phyloP scores from a whole-genome alignment of 2,113 vertebrate genomes.

The Rutilus rutilus region DNA sequence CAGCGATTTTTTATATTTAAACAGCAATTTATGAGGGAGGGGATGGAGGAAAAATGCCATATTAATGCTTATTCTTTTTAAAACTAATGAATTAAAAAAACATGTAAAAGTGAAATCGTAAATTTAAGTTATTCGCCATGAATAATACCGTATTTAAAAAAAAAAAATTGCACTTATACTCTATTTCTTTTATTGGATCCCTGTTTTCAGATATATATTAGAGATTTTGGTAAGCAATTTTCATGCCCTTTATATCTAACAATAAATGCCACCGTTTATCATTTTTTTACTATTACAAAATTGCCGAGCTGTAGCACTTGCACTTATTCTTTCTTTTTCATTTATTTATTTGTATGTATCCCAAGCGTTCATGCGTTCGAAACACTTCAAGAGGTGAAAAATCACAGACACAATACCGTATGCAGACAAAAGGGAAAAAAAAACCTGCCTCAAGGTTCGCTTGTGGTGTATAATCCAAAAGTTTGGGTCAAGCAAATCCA shows the following conservation, averaged over 20 bases:
- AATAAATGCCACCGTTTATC: neutral
- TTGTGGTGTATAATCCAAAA: neutral
- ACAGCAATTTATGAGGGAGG: neutral
- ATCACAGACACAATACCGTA: neutral
- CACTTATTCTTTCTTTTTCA: neutral
- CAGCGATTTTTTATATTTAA: neutral
- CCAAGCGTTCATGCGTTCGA: neutral
- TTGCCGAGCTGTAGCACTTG: neutral
- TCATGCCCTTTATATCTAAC: neutral
- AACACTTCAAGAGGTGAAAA: neutral
- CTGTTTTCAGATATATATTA: neutral
- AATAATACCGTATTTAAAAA: neutral
- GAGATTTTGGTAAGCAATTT: neutral
- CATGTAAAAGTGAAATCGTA: neutral
- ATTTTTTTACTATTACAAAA: neutral
- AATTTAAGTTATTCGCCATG: neutral
- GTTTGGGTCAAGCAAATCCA: slow-evolving; percentile 2
- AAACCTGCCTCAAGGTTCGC: neutral
- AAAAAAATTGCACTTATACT: neutral
- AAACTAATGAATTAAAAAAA: neutral
- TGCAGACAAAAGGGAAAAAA: slow-evolving; percentile 1
- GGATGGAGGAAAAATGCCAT: neutral
- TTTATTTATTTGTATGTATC: neutral
- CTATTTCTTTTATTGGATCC: neutral
- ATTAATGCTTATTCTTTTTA: neutral